These are phyloP conservation scores for Gadopsis marmoratus DNA, from an alignment of 2,797 vertebrate genomes.

Conservation along the genomic window DNA sequence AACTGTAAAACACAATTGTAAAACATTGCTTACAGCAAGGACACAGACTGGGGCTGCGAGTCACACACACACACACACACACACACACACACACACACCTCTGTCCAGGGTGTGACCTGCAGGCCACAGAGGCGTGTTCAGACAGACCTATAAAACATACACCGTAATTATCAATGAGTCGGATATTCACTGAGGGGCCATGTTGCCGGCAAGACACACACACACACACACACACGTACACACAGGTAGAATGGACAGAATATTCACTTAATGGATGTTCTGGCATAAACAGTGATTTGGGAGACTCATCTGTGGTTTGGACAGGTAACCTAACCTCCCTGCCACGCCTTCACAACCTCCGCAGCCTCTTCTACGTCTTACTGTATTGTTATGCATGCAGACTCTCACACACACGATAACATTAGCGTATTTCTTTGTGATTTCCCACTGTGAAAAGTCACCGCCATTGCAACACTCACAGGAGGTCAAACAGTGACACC, in stretches of 20 bases:
- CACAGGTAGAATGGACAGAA: background rate
- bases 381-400: background rate
- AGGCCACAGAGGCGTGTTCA: conserved; percentile 23
- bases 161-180: conserved; percentile 26
- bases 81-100: background rate
- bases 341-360: background rate
- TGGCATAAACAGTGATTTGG: background rate
- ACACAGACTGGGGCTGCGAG: background rate
- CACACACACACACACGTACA: background rate
- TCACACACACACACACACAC: conserved; percentile 12
- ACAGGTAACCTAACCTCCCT: conserved; percentile 18
- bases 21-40: background rate
- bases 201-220: conserved; percentile 9
- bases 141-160: conserved; percentile 23
- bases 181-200: conserved; percentile 5
- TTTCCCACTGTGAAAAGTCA: background rate
- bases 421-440: background rate
- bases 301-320: conserved; percentile 19
- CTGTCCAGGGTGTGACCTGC: conserved; percentile 24
- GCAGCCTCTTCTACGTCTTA: background rate
- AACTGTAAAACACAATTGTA: background rate
- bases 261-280: background rate
- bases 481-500: no score
- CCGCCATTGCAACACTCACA: background rate
- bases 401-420: background rate